Base-by-base conservation (phyloP, 2,797 vertebrate species). In the Chloroceryle amazona region DNA sequence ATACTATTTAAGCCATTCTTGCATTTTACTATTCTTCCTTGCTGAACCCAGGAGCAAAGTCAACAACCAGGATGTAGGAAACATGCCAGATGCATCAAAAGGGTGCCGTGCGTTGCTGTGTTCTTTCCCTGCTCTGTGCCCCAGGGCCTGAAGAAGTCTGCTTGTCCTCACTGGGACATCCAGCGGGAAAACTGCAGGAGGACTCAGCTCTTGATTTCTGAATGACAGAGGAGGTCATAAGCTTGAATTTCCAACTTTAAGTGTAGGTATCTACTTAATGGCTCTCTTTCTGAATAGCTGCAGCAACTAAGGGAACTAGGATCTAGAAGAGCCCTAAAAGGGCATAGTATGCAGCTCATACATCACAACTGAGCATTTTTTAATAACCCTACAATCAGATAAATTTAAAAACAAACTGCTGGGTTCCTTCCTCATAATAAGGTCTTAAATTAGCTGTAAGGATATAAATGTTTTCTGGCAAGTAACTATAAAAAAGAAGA, bases 81-180 rank as follows among this genome's bases (percentile, higher is more conserved):
- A 26, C 17, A 18, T 10, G 13, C 44, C 17, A 25, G 21, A 10
- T 31, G 8, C 9, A 21, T 28, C 33, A 52, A 31, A 75, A 68
- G 20, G 13, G 7, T 60, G 35, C 46, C 41, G 19, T 23, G 6
- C 9, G 4, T 11, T 73, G 22, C 20, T 51, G 54, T 0, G 0
- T 20, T 75, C 28, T 67, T 60, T 62, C 13, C 10, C 16, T 75
- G 19, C 1, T 46, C 25, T 11, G 3, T 57, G 10, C 13, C 47
- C 3, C 13, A 37, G 26, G 17, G 5, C 39, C 26, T 74, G 71
- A 51, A 51, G 28, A 51, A 51, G 11, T 28, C 51, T 68, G 8
- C 21, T 26, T 6, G 11, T 46, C 4, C 13, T 67, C 0, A 0
- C n/a, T 61, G 41, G 26, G 8, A 52, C 3, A 16, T 65, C 23